phyloP scores from a whole-genome alignment of 1,140 invertebrate species.

The Ericerus pela region DNA sequence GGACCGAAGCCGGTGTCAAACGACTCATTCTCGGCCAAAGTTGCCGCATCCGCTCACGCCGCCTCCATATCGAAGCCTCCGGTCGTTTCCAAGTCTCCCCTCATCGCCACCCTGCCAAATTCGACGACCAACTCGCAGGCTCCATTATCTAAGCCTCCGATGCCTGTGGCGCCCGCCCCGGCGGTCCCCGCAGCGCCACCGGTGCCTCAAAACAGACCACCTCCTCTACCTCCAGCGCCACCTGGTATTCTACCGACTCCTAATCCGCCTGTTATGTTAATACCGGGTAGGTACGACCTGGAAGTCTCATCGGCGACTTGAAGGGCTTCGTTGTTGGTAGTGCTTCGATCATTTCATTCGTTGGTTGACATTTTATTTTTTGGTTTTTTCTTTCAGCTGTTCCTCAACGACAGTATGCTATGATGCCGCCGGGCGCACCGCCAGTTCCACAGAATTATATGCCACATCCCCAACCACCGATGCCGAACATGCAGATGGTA shows the following conservation, averaged over 20 bases:
- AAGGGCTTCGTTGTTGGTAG: too few species aligned
- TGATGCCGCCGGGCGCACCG: too few species aligned
- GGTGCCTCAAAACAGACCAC: background rate
- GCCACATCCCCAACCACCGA: too few species aligned
- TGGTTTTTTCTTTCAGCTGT: too few species aligned
- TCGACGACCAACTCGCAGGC: slow-evolving; percentile 29
- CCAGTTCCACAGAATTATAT: too few species aligned
- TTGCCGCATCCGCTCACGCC: slow-evolving; percentile 24
- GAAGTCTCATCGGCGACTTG: too few species aligned
- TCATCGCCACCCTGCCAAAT: slow-evolving; percentile 21
- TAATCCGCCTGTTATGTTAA: background rate
- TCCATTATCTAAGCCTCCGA: slow-evolving; percentile 37
- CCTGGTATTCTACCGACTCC: slow-evolving; percentile 6
- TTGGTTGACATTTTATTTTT: too few species aligned
- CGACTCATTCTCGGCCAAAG: slow-evolving; percentile 17
- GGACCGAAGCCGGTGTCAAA: slow-evolving; percentile 55
- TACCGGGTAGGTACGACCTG: too few species aligned
- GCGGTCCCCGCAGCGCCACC: slow-evolving; percentile 31
- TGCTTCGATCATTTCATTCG: too few species aligned
- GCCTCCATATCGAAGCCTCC: slow-evolving; percentile 21
- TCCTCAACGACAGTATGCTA: too few species aligned
- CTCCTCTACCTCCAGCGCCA: background rate
- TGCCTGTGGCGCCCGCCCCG: slow-evolving; percentile 40
- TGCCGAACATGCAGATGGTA: too few species aligned
- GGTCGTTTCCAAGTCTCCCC: slow-evolving; percentile 22